These are phyloP conservation scores for Myxocyprinus asiaticus DNA, from an alignment of 2,113 vertebrate species.

Conservation along the genomic window DNA sequence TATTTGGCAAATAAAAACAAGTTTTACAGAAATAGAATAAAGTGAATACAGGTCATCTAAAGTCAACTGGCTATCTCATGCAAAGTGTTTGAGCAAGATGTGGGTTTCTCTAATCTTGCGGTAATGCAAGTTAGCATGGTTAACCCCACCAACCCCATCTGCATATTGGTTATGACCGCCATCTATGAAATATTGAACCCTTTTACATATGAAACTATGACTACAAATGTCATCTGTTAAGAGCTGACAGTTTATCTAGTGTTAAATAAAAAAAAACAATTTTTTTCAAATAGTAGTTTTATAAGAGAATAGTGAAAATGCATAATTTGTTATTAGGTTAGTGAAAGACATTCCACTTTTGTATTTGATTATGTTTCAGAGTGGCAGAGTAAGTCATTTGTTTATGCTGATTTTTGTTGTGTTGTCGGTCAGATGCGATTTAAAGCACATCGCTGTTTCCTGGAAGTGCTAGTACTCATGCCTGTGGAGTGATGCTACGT, in stretches of 20 bases:
- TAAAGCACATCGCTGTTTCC: not conserved
- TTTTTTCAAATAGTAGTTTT: too few species aligned
- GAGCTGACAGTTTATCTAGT: not conserved
- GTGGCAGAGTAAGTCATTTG: not conserved
- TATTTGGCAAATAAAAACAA: not conserved
- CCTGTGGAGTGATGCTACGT: not conserved
- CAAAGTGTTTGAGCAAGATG: not conserved
- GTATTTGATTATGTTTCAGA: constrained; percentile 1
- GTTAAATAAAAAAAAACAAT: too few species aligned
- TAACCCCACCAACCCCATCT: not conserved
- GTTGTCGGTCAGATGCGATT: not conserved
- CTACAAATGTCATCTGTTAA: not conserved
- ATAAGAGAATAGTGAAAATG: too few species aligned
- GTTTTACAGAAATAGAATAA: not conserved
- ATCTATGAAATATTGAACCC: not conserved
- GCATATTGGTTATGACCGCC: not conserved
- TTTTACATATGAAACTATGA: not conserved
- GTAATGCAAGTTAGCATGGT: constrained; percentile 1
- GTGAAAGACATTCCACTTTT: not conserved
- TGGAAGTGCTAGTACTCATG: not conserved
- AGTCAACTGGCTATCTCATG: not conserved
- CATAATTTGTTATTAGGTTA: too few species aligned
- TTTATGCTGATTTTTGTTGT: constrained; percentile 1
- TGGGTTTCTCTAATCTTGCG: not conserved
- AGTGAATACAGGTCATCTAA: not conserved